Evolutionary conservation across 2,888 invertebrate species (phyloP), one percentile per base, ranked within the genome.

Genomic region (Tipula lateralis): DNA sequence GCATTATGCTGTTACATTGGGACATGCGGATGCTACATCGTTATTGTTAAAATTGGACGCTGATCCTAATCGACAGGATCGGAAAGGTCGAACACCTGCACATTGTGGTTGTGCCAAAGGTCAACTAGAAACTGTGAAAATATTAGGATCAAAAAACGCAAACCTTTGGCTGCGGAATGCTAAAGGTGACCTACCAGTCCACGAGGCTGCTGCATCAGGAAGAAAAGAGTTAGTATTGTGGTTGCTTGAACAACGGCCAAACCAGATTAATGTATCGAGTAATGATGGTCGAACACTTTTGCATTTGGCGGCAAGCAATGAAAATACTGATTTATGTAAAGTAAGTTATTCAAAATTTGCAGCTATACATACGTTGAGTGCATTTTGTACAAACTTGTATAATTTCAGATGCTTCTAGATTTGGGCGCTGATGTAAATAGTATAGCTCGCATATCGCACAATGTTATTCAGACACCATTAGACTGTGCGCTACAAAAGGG

Each of bases 101-200:
- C 96, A 98, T 88, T 98, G 98, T 87, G 98, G 98, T 1, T 97
- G 98, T 85, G 96, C 98, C 6, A 98, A 98, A 90, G 99, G 99
- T 0, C 99, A 99, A 89, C 92, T 97, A 86, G 96, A 97, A 89
- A 96, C 96, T 7, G 91, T 98, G 7, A 94, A 96, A 50, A 84
- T 44, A 16, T 84, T 84, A 84, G 84, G 84, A 19, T 16, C 84
- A 29, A 84, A 44, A 84, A 84, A 95, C 24, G 97, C 96, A 0
- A 97, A 99, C 89, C 91, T 99, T 83, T 98, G 99, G 96, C 91
- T 96, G 85, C 92, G 96, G 86, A 99, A 98, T 89, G 95, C 97
- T 1, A 94, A 97, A 88, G 99, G 99, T 0, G 99, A 99, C 89
- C 92, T 97, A 85, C 97, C 99, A 0, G 91, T 99, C 29, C 99